phyloP scores from a whole-genome alignment of 2,113 vertebrate species.

The Hemiscyllium ocellatum region DNA sequence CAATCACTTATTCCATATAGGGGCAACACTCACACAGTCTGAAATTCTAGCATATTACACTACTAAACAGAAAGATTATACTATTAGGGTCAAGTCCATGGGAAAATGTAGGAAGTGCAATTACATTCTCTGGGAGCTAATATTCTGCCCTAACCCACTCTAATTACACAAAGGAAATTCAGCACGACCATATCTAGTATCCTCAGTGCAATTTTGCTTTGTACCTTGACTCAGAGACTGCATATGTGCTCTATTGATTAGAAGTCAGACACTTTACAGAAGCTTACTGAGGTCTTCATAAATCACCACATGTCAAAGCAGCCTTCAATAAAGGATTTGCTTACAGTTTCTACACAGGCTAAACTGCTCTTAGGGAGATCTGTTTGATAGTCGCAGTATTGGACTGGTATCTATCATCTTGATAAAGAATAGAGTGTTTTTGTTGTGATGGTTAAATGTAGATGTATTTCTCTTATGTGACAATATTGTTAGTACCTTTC shows the following conservation, averaged over 20 bases:
- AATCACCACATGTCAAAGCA: background rate
- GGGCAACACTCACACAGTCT: no score
- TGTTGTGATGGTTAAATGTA: constrained; percentile 3
- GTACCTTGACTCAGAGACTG: background rate
- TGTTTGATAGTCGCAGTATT: background rate
- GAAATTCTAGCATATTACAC: background rate
- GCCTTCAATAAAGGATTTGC: constrained; percentile 2
- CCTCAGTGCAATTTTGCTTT: background rate
- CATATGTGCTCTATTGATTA: background rate
- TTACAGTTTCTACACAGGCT: background rate
- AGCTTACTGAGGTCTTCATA: background rate
- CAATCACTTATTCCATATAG: no score
- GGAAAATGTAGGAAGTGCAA: background rate
- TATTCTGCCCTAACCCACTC: background rate
- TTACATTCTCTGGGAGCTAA: background rate
- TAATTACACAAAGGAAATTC: background rate
- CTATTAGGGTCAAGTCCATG: background rate
- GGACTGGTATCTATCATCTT: background rate
- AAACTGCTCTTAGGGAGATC: background rate
- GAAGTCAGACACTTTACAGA: background rate
- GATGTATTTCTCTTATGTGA: background rate
- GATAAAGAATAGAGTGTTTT: constrained; percentile 18
- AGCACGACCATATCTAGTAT: background rate
- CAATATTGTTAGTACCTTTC: background rate
- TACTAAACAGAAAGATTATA: background rate